Evolutionary conservation across 2,113 vertebrate species (phyloP).

Genomic region (Candoia aspera): DNA sequence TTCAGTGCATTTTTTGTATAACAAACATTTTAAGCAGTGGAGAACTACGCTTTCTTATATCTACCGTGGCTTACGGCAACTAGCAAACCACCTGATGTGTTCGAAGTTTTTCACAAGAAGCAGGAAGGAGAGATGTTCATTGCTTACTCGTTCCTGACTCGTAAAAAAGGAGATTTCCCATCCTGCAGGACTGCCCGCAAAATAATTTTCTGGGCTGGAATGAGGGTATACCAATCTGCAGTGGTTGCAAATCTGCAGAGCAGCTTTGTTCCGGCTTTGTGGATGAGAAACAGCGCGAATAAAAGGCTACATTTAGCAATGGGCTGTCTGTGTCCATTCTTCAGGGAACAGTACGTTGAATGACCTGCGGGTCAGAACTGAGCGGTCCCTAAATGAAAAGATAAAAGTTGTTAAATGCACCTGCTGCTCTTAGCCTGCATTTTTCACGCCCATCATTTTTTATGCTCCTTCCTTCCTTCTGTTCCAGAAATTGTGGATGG

Average conservation of each 20-base stretch:
- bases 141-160: neutral
- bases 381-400: neutral
- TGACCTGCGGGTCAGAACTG: neutral
- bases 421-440: no score
- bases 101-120: neutral
- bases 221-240: neutral
- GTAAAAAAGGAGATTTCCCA: neutral
- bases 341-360: neutral
- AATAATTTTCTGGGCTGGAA: neutral
- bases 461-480: neutral
- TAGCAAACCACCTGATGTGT: neutral
- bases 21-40: no score
- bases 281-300: neutral
- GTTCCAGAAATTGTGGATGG: slow-evolving; percentile 87
- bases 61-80: neutral
- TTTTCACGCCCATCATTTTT: neutral
- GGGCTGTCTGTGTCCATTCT: neutral
- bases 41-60: no score
- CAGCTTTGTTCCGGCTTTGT: neutral
- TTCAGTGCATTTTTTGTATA: no score
- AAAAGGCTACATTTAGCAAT: neutral
- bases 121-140: neutral
- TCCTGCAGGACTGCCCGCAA: neutral
- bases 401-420: neutral
- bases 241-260: neutral